Conservation (phyloP, 2,113 vertebrate species). For the Crotophaga sulcirostris region DNA sequence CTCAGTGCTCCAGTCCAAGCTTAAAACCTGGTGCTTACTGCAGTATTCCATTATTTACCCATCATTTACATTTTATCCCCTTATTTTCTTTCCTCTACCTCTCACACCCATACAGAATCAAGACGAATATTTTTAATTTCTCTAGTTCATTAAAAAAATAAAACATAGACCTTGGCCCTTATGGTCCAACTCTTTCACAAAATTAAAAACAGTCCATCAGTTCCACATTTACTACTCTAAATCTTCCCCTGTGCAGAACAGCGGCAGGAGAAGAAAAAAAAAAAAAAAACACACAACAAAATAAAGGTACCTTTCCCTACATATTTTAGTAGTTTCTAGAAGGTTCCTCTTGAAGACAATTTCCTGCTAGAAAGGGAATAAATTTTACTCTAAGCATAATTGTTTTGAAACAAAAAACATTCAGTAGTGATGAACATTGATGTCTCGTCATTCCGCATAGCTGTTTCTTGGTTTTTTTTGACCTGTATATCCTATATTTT, state of each 20-base stretch:
- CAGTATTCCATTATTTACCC: not conserved
- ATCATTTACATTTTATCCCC: not conserved
- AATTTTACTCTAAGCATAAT: not conserved
- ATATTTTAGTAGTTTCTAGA: not conserved
- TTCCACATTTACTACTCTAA: not conserved
- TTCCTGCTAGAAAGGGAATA: not conserved
- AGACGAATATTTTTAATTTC: constrained; percentile 46
- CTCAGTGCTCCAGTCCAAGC: not conserved
- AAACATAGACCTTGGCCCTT: not conserved
- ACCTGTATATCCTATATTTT: constrained; percentile 51
- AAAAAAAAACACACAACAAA: too few relatives aligned
- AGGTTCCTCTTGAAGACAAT: not conserved
- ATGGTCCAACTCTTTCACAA: not conserved
- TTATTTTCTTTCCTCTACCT: not conserved
- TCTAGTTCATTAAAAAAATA: not conserved
- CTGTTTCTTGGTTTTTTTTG: not conserved
- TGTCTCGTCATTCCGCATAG: not conserved
- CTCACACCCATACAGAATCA: not conserved
- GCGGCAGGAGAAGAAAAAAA: not conserved
- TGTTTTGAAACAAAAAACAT: not conserved
- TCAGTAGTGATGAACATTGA: not conserved
- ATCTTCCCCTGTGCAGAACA: not conserved
- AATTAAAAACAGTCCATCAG: constrained; percentile 38
- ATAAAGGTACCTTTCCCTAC: not conserved
- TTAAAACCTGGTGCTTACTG: not conserved